These are phyloP conservation scores for Psettodes erumei DNA, from an alignment of 2,113 vertebrate genomes.

Conservation along the genomic window DNA sequence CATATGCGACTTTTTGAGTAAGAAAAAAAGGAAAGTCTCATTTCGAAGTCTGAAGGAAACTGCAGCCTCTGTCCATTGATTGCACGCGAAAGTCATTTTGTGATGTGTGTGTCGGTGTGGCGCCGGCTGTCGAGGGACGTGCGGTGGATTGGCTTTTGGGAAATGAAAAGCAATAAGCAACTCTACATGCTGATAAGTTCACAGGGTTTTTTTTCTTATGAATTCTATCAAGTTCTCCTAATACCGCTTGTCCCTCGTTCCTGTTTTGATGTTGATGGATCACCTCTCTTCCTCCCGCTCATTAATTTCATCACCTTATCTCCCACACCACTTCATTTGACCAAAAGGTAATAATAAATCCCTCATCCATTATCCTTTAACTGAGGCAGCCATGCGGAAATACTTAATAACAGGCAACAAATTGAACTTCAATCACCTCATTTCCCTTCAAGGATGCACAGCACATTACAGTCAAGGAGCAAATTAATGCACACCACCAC, in stretches of 20 bases:
- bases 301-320: slow-evolving; percentile 99
- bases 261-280: slow-evolving; percentile 93
- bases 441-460: slow-evolving; percentile 90
- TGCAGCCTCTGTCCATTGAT: slow-evolving; percentile 3
- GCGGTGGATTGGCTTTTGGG: slow-evolving; percentile 40
- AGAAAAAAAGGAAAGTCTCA: neutral
- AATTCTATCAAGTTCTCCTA: slow-evolving; percentile 83
- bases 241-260: slow-evolving; percentile 78
- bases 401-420: slow-evolving; percentile 99
- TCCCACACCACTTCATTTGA: slow-evolving; percentile 99
- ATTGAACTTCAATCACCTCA: slow-evolving; percentile 99
- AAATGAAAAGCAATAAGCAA: slow-evolving; percentile 55
- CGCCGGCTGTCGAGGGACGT: neutral
- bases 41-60: neutral
- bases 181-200: slow-evolving; percentile 63
- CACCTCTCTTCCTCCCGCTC: slow-evolving; percentile 94
- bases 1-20: neutral
- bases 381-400: slow-evolving; percentile 96
- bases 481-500: slow-evolving; percentile 48
- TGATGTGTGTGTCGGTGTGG: neutral
- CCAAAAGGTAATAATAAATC: slow-evolving; percentile 99
- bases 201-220: slow-evolving; percentile 67
- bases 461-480: slow-evolving; percentile 87
- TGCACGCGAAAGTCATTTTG: slow-evolving; percentile 12
- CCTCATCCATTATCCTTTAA: slow-evolving; percentile 99